Evolutionary conservation across 1,140 invertebrate species (phyloP).

Genomic region (Ceratitis capitata): DNA sequence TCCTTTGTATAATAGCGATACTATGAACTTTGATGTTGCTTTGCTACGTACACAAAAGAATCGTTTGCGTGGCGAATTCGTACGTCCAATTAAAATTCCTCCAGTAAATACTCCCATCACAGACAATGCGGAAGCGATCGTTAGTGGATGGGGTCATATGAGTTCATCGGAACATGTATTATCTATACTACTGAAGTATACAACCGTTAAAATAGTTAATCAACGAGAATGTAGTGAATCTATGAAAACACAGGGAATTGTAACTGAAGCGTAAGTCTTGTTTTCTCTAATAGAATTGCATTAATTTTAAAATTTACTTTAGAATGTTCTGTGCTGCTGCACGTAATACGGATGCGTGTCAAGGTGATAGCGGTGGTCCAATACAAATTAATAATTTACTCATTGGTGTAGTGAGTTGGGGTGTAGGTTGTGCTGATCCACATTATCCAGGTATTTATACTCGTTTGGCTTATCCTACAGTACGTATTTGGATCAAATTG

Average conservation of each 20-base stretch:
- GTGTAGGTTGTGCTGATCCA: slow-evolving; percentile 70
- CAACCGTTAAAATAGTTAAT: slow-evolving; percentile 56
- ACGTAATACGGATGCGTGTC: slow-evolving; percentile 61
- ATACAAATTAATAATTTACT: slow-evolving; percentile 60
- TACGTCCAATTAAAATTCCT: slow-evolving; percentile 51
- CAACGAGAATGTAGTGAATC: slow-evolving; percentile 53
- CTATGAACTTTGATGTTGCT: slow-evolving; percentile 60
- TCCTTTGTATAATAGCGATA: slow-evolving; percentile 56
- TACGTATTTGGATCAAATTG: slow-evolving; percentile 58
- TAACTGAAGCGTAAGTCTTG: slow-evolving; percentile 57
- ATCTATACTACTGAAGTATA: slow-evolving; percentile 54
- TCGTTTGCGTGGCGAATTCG: slow-evolving; percentile 46
- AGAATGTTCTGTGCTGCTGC: slow-evolving; percentile 68
- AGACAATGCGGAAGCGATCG: slow-evolving; percentile 48
- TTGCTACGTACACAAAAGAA: slow-evolving; percentile 50
- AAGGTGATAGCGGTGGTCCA: slow-evolving; percentile 68
- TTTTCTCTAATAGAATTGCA: neutral
- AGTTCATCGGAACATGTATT: slow-evolving; percentile 53
- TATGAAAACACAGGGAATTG: slow-evolving; percentile 53
- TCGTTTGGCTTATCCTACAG: slow-evolving; percentile 63
- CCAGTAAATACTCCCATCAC: slow-evolving; percentile 45
- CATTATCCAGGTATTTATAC: slow-evolving; percentile 73
- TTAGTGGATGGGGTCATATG: slow-evolving; percentile 63
- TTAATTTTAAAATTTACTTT: neutral
- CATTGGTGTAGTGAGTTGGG: slow-evolving; percentile 74